phyloP scores from a whole-genome alignment of 2,113 vertebrate species.

The Xenopus borealis region DNA sequence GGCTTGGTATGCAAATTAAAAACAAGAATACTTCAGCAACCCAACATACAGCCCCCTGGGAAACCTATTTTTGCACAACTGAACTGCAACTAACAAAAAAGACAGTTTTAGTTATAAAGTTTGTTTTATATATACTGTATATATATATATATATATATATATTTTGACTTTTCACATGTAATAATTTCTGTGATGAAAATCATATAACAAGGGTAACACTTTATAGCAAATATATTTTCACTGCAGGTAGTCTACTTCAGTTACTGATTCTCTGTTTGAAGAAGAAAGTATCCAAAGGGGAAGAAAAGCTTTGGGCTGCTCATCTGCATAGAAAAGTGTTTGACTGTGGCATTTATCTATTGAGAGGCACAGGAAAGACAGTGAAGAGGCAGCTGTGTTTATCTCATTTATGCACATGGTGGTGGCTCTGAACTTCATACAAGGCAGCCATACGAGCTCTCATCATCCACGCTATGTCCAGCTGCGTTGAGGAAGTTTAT shows the following conservation, averaged over 20 bases:
- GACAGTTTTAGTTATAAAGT: too few species aligned
- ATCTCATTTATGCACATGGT: slow-evolving; percentile 53
- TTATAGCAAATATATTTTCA: background rate
- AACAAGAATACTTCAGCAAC: too few species aligned
- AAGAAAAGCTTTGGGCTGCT: slow-evolving; percentile 28
- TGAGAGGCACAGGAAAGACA: slow-evolving; percentile 45
- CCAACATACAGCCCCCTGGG: too few species aligned
- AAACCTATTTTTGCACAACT: too few species aligned
- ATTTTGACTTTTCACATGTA: too few species aligned
- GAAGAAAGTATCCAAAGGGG: fast-evolving
- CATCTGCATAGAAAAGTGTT: slow-evolving; percentile 45
- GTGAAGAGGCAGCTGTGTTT: slow-evolving; percentile 55
- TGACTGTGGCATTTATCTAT: slow-evolving; percentile 45
- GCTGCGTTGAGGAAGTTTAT: slow-evolving; percentile 52
- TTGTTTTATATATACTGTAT: too few species aligned
- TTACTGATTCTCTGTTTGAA: slow-evolving; percentile 41
- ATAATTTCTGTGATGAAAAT: too few species aligned
- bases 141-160: too few species aligned
- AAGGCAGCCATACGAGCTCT: slow-evolving; percentile 41
- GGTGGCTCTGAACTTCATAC: slow-evolving; percentile 41
- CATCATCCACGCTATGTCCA: slow-evolving; percentile 41
- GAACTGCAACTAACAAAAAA: too few species aligned
- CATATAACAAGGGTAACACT: too few species aligned
- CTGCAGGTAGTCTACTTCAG: slow-evolving; percentile 28
- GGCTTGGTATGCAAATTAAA: too few species aligned